Conservation (phyloP, 2,888 invertebrate species). For the Eupeodes luniger region DNA sequence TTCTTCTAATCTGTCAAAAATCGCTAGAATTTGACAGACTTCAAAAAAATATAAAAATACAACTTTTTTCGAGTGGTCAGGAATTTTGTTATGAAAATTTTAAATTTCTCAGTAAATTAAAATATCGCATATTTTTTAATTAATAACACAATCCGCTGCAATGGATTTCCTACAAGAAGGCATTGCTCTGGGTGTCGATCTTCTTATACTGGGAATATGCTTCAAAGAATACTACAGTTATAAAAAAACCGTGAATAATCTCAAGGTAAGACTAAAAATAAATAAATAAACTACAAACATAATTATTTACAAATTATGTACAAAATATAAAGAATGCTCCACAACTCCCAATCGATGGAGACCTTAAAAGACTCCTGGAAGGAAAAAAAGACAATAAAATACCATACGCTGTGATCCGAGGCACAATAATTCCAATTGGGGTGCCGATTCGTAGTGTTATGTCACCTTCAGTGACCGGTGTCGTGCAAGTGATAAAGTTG, state of each 20-base stretch:
- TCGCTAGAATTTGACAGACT: constrained; percentile 8
- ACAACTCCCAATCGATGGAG: constrained; percentile 87
- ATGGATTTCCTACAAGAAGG: constrained; percentile 93
- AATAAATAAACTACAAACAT: background rate
- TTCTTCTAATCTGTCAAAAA: background rate
- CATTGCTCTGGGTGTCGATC: constrained; percentile 90
- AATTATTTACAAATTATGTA: too few relatives aligned
- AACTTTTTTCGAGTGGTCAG: background rate
- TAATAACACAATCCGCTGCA: background rate
- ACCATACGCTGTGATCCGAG: constrained; percentile 90
- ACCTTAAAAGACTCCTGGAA: constrained; percentile 87
- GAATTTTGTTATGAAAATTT: constrained; percentile 43
- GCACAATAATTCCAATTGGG: constrained; percentile 90
- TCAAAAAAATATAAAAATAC: constrained; percentile 23
- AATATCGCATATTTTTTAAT: background rate
- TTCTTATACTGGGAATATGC: constrained; percentile 90
- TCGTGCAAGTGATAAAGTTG: constrained; percentile 91
- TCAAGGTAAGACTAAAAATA: constrained; percentile 86
- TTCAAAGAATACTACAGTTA: constrained; percentile 90
- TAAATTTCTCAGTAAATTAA: background rate
- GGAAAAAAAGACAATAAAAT: constrained; percentile 87
- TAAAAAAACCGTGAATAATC: constrained; percentile 88
- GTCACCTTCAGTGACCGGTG: constrained; percentile 90
- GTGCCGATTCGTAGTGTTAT: constrained; percentile 90
- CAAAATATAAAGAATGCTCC: constrained; percentile 87